Evolutionary conservation across 1,140 invertebrate genomes (phyloP), one percentile per base, ranked within the genome.

Genomic region (Choristoneura fumiferana): DNA sequence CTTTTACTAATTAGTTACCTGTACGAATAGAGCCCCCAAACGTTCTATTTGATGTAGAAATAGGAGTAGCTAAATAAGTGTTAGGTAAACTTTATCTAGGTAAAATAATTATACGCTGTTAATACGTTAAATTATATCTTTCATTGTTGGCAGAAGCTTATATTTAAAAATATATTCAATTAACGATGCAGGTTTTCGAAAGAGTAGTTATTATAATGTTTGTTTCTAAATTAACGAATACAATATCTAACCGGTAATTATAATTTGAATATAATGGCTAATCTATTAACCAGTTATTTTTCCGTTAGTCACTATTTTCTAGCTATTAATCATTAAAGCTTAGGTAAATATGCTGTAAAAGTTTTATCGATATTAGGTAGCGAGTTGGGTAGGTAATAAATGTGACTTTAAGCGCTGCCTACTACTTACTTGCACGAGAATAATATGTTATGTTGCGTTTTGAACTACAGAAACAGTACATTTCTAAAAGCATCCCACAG

Each of bases 391-490:
- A 45, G 73, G 64, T 88, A 88, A 88, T 88, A 86, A 88, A 88
- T 88, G 85, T 88, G 85, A 88, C 85, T 86, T 71, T 86, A 84
- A 74, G 77, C 78, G 58, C 59, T 54, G 60, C 69, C 68, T 64
- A 67, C 14, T 33, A 34, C 13, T 34, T 14, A 35, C 14, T 57
- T 43, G 36, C 15, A 14, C 29, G n/a, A 12, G 2, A 29, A 29
- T 29, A 29, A 29, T 6, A 2, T 3, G 2, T 29, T 29, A 3
- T 29, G 6, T 29, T 29, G 22, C 22, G 2, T 29, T 29, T 6
- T 29, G 22, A n/a, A n/a, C n/a, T n/a, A n/a, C n/a, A n/a, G n/a
- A n/a, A n/a, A n/a, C n/a, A n/a, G n/a, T n/a, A n/a, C n/a, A n/a
- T n/a, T n/a, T n/a, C n/a, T n/a, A n/a, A n/a, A n/a, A n/a, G n/a